Base-by-base conservation (phyloP, 2,888 invertebrate species). In the Neelides folsomi region DNA sequence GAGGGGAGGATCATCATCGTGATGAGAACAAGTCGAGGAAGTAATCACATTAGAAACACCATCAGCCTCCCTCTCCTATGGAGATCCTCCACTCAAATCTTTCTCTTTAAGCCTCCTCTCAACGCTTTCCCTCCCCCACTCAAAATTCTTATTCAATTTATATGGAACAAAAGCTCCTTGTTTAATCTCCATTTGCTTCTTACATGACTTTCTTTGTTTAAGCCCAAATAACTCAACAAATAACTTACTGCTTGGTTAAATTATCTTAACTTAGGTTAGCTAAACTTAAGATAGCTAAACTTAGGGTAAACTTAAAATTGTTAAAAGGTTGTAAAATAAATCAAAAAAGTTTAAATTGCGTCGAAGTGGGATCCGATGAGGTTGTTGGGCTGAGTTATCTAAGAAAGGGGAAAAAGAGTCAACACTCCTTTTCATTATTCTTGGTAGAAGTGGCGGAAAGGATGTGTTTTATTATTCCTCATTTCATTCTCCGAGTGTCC, bases 1-100 rank as follows among this genome's bases (percentile, higher is more conserved):
- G 46, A 44, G 49, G 41, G 50, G 45, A 41, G 45, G 49, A 53
- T 49, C 49, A 49, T 53, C 53, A 46, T 53, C 49, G 37, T 49
- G 36, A 49, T 49, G 49, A 34, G 44, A 49, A 49, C 49, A 49
- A 49, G 44, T 43, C 44, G 44, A 49, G 27, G 27, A 27, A n/a
- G 27, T 47, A 47, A 47, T 47, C 39, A 38, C 47, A 47, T 47
- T 47, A 39, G 16, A 18, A 15, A 39, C 15, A 10, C 42, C 42
- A 42, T 42, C 18, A 12, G 5, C 18, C 15, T 18, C 16, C 42
- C 15, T 42, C 10, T 39, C n/a, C 39, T 39, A 39, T 39, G 15
- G 15, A 13, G 42, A 13, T 42, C 15, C 42, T 13, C 15, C 16
- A 15, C 42, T 16, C 42, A 19, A 13, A 15, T n/a, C 39, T 27